Evolutionary conservation across 1,140 invertebrate genomes (phyloP).

Genomic region (Micrasema minimum): DNA sequence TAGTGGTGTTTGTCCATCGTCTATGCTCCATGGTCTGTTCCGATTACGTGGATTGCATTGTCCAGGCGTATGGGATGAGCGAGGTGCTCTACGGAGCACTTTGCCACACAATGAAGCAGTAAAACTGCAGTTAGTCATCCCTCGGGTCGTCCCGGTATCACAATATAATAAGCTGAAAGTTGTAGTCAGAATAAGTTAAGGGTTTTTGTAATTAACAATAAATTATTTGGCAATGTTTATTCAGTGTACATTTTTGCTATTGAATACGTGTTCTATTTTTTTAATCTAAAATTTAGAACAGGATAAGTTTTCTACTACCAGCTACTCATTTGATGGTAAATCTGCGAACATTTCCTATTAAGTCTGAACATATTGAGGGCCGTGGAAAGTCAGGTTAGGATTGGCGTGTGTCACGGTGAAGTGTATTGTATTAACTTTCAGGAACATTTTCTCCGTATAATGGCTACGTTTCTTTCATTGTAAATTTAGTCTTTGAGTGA

Average conservation of each 20-base stretch:
- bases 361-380: constrained; percentile 49
- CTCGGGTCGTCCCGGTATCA: constrained; percentile 36
- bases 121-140: constrained; percentile 19
- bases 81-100: neutral
- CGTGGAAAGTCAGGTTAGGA: constrained; percentile 52
- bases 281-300: constrained; percentile 52
- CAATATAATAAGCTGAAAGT: constrained; percentile 41
- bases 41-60: neutral
- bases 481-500: constrained; percentile 49
- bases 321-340: constrained; percentile 51
- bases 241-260: constrained; percentile 53
- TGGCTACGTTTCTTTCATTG: constrained; percentile 47
- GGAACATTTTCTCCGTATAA: constrained; percentile 34
- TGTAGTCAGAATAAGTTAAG: constrained; percentile 52
- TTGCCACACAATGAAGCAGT: neutral
- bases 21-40: neutral
- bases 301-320: constrained; percentile 52
- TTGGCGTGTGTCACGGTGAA: constrained; percentile 15
- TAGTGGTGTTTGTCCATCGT: neutral
- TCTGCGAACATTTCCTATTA: constrained; percentile 52
- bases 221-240: constrained; percentile 53
- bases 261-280: constrained; percentile 54
- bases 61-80: neutral
- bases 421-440: constrained; percentile 26
- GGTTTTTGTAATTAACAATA: constrained; percentile 52